Evolutionary conservation across 2,113 vertebrate species (phyloP).

Genomic region (Trochalopteron elliotii): DNA sequence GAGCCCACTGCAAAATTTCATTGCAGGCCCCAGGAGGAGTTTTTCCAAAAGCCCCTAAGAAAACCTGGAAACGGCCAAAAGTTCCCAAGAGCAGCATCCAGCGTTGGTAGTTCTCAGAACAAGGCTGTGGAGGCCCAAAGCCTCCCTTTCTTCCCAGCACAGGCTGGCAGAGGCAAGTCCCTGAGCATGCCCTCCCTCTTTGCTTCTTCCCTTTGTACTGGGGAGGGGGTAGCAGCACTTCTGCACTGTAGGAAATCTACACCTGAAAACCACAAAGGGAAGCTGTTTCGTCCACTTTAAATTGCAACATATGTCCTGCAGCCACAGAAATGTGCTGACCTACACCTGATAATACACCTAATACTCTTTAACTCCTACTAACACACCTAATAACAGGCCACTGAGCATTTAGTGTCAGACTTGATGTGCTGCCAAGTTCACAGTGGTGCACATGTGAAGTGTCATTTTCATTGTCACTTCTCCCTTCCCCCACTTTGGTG

Average conservation of each 20-base stretch:
- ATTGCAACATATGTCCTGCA: not conserved
- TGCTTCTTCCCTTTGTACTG: conserved; percentile 29
- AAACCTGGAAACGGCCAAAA: not conserved
- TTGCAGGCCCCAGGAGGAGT: conserved; percentile 46
- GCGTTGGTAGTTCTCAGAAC: not conserved
- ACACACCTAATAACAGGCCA: not conserved
- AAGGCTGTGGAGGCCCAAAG: conserved; percentile 48
- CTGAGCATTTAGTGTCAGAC: not conserved
- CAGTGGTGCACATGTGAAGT: not conserved
- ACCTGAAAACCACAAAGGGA: not conserved
- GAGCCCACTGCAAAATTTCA: conserved; percentile 39
- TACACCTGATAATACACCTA: conserved; percentile 6
- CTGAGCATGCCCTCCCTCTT: conserved; percentile 49
- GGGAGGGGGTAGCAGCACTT: conserved; percentile 11
- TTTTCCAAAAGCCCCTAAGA: conserved; percentile 39
- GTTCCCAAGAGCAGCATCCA: conserved; percentile 38
- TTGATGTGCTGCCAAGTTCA: not conserved
- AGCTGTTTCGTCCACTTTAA: not conserved
- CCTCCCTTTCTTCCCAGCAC: conserved; percentile 21
- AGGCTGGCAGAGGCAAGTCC: conserved; percentile 53
- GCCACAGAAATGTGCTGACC: not conserved
- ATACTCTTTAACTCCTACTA: conserved; percentile 34
- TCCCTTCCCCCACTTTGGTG: not conserved
- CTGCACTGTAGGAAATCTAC: not conserved
- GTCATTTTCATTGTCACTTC: not conserved